Evolutionary conservation across 2,113 vertebrate species (phyloP), one percentile per base, ranked within the genome.

Genomic region (Heterochromis multidens): DNA sequence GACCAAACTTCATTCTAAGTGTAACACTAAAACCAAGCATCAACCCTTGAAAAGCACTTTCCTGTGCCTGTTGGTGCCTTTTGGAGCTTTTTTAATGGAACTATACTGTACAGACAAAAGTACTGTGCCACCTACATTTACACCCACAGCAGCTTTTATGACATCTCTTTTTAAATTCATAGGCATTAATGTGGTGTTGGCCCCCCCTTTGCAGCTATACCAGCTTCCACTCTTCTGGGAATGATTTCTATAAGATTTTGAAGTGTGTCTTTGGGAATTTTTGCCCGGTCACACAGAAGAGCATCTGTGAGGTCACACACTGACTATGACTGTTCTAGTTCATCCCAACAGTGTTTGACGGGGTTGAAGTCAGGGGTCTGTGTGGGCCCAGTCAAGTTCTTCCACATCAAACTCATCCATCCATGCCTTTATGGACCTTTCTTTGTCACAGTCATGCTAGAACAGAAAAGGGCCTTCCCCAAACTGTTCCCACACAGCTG

Each of bases 101-200:
- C 63, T 0, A 67, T 4, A 63, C 33, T 37, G 10, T 0, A 0
- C 0, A 7, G 7, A 43, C n/a, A 43, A 43, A 67, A 11, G 25
- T 25, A 27, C 27, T 23, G 6, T 0, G 3, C 7, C n/a, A 37
- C 1, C 62, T 23, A 40, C 23, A 65, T 40, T 13, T 6, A 25
- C 35, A 43, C 40, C 63, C 40, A 67, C 35, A 37, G 35, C 35
- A 37, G 8, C 35, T 10, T 9, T 9, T 37, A 9, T 3, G 8
- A 37, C 35, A 2, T 10, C 10, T 3, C 8, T 3, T 37, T n/a
- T n/a, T n/a, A 9, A 10, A 2, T 46, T 40, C 23, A 46, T 46
- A 5, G 65, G 65, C 43, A 19, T 46, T 70, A 27, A 46, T 46
- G 27, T 46, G 23, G 63, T 46, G 37, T 46, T 46, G 23, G 37